Base-by-base conservation (phyloP, 1,140 invertebrate species). In the Bradynema listronoti region DNA sequence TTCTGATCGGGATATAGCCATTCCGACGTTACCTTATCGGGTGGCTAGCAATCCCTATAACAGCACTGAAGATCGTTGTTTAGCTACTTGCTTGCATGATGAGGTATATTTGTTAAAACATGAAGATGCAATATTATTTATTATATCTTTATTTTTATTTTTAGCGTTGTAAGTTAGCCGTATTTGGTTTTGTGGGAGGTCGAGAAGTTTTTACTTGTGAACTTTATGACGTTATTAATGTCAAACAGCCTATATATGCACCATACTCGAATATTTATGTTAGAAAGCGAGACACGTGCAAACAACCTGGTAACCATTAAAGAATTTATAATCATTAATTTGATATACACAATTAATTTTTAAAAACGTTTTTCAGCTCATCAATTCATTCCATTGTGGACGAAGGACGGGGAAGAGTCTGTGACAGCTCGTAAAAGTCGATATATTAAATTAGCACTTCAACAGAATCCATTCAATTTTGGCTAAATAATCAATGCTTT, bases 111-210 rank as follows among this genome's bases (percentile, higher is more conserved):
- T 45, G 11, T 49, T 41, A 30, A 6, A 14, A 5, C 7, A 68
- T 11, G 24, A 59, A 16, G n/a, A n/a, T n/a, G n/a, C 16, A 34
- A 9, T 61, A 9, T 19, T 14, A 24, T 22, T 14, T 42, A 39
- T n/a, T 19, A 62, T 14, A 45, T 53, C 1, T 61, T 52, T 6
- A 39, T 11, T 14, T 66, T 25, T 6, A n/a, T 34, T 73, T 73
- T 47, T 47, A 77, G 71, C 47, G 41, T n/a, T 73, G 71, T 59
- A 66, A 61, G 50, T 61, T 65, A 4, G 71, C 60, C 22, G 73
- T 77, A n/a, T 73, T 72, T 46, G 71, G 73, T 41, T 67, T 67
- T 58, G 73, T 73, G n/a, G 71, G 71, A 16, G 71, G 71, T 1
- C 34, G 73, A 19, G 57, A 65, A 34, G 65, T 73, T 14, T 73